A percentile compares a stretch with the other conserved stretches of the same genome.
These are phyloP conservation scores for Caranx ignobilis DNA, from an alignment of 2,113 vertebrate species.

Conservation along the genomic window DNA sequence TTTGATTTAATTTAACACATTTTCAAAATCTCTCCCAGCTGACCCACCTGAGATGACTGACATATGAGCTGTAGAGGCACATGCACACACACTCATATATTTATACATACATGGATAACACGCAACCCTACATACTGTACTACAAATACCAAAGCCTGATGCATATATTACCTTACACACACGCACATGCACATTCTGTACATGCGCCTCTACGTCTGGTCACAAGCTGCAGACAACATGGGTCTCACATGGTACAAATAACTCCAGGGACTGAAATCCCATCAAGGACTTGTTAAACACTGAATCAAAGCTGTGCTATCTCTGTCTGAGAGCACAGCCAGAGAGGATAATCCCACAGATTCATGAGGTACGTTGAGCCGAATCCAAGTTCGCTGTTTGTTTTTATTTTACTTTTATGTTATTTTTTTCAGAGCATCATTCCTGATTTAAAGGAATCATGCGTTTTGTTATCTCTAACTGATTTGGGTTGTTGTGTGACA, in stretches of 20 bases:
- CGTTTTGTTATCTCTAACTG: conserved; percentile 23
- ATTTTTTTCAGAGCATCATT: conserved; percentile 42
- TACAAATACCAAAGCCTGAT: conserved; percentile 32
- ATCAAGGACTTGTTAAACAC: conserved; percentile 62
- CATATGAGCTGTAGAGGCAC: conserved; percentile 52
- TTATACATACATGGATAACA: conserved; percentile 10
- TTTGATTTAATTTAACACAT: conserved; percentile 50
- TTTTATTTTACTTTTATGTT: conserved; percentile 39
- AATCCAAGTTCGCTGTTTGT: conserved; percentile 57
- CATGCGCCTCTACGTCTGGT: conserved; percentile 55
- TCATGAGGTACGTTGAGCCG: conserved; percentile 46
- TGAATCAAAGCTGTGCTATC: conserved; percentile 36
- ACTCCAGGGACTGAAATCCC: conserved; percentile 58
- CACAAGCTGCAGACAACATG: conserved; percentile 28
- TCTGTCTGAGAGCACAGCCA: conserved; percentile 17
- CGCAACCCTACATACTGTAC: conserved; percentile 29
- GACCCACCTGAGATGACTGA: conserved; percentile 54
- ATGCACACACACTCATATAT: conserved; percentile 17
- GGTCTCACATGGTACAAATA: conserved; percentile 52
- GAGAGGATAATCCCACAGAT: conserved; percentile 44
- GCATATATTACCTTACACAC: conserved; percentile 13
- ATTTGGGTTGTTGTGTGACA: conserved; percentile 27
- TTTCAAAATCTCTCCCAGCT: conserved; percentile 38
- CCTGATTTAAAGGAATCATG: conserved; percentile 44
- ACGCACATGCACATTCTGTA: conserved; percentile 19